Conservation (phyloP, 2,113 vertebrate genomes). For the Mobula birostris region DNA sequence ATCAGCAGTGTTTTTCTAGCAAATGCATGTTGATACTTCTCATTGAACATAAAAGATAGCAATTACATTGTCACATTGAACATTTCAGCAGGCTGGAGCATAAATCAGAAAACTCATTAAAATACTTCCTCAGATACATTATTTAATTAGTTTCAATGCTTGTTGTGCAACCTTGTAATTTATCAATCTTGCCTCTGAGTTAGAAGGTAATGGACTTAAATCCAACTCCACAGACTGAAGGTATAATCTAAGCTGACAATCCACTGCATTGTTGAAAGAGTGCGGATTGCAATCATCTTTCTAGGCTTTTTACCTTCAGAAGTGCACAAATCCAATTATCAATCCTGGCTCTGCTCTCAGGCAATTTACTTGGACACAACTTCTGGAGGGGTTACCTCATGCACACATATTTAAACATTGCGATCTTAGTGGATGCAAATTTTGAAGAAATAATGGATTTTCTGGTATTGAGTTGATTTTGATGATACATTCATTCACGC, state of each 20-base stretch:
- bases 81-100: neutral
- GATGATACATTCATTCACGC: neutral
- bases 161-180: neutral
- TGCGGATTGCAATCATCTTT: too few relatives aligned
- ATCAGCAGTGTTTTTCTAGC: constrained; percentile 17
- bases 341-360: neutral
- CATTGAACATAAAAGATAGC: neutral
- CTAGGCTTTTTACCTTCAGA: neutral
- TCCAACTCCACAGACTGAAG: neutral
- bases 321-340: neutral
- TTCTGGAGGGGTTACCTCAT: neutral
- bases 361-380: neutral
- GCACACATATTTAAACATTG: neutral
- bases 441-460: neutral
- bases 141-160: neutral
- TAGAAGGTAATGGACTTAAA: neutral
- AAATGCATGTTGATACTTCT: neutral
- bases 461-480: neutral
- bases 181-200: neutral
- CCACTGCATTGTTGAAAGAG: neutral
- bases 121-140: neutral
- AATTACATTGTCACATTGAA: neutral
- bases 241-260: neutral
- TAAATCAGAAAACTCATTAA: neutral
- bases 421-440: neutral